Conservation (phyloP, 2,113 vertebrate genomes). For the Naja naja region DNA sequence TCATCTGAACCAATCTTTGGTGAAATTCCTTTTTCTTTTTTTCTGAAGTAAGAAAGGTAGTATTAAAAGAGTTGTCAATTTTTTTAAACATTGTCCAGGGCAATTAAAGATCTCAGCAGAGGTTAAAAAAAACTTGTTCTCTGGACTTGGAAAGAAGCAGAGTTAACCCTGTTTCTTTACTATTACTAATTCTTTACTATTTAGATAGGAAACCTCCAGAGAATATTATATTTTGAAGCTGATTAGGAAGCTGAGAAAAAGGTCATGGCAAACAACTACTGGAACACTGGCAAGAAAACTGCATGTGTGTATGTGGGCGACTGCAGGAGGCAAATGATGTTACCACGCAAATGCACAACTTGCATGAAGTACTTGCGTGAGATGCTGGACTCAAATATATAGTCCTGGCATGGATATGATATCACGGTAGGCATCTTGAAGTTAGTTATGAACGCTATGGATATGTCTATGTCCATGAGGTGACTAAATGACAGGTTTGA, state of each 20-base stretch:
- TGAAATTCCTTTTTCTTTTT: neutral
- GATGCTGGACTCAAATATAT: neutral
- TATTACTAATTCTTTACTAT: neutral
- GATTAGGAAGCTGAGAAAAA: neutral
- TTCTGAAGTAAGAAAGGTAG: neutral
- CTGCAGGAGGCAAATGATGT: neutral
- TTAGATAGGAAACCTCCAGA: neutral
- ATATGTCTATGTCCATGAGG: neutral
- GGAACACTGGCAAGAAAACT: neutral
- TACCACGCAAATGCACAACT: neutral
- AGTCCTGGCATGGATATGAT: neutral
- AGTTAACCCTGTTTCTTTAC: neutral
- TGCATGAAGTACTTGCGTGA: neutral
- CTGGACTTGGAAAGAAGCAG: neutral
- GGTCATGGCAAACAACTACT: neutral
- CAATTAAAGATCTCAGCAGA: neutral
- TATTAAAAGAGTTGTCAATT: neutral
- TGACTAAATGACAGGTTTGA: neutral
- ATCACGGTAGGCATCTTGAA: neutral
- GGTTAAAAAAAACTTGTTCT: neutral
- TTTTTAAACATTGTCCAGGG: neutral
- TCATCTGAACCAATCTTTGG: neutral
- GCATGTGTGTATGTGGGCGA: neutral
- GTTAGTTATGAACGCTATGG: neutral
- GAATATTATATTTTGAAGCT: neutral